A percentile compares a stretch with the other conserved stretches of the same genome.
Conservation (phyloP, 92 coral and sea anemone genomes). For the Phenganax subtilis region DNA sequence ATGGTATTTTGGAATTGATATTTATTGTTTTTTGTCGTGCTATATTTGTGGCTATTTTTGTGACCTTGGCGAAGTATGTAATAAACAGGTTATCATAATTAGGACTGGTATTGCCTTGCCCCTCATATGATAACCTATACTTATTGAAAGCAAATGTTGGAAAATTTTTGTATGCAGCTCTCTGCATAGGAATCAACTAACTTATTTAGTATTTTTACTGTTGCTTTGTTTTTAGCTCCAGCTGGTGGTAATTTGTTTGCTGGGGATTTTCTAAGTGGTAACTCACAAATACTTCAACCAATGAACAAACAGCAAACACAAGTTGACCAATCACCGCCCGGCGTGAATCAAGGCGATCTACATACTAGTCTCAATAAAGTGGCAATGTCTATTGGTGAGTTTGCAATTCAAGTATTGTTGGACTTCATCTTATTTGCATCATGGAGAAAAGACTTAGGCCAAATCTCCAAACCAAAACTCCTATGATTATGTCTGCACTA, state of each 20-base stretch:
- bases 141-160: too few species aligned
- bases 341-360: constrained; percentile 43
- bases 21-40: not conserved
- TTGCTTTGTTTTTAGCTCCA: constrained; percentile 41
- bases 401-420: not conserved
- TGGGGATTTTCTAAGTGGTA: constrained; percentile 37
- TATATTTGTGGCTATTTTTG: not conserved
- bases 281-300: constrained; percentile 39
- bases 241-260: constrained; percentile 32
- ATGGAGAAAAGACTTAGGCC: not conserved
- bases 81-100: too few species aligned
- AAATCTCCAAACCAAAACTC: too few species aligned
- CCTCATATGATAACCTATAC: too few species aligned
- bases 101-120: too few species aligned
- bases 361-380: constrained; percentile 60
- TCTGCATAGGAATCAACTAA: too few species aligned
- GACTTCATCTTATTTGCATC: not conserved
- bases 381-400: constrained; percentile 68
- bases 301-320: constrained; percentile 31
- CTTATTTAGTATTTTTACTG: not conserved
- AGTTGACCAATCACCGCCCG: constrained; percentile 21
- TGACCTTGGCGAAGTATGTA: not conserved
- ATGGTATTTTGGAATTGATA: not conserved
- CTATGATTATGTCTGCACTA: too few species aligned
- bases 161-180: too few species aligned